Percentiles rank a stretch among this genome's conserved stretches.
These are phyloP conservation scores for Syrrhaptes paradoxus DNA, from an alignment of 2,113 vertebrate genomes.

Conservation along the genomic window DNA sequence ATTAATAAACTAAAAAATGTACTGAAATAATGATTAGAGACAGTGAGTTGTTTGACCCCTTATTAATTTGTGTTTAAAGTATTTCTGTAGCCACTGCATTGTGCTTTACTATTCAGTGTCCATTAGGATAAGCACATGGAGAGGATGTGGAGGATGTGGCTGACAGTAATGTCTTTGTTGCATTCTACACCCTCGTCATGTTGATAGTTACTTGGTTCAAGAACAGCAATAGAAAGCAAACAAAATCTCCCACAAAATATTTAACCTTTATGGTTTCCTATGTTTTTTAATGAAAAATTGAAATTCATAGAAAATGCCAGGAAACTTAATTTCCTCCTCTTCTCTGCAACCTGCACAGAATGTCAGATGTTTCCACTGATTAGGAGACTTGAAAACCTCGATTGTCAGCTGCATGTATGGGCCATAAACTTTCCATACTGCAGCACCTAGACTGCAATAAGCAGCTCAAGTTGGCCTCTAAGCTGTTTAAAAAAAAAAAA, in stretches of 20 bases:
- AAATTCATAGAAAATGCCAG: neutral
- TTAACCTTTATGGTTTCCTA: neutral
- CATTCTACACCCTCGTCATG: neutral
- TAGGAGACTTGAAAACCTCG: neutral
- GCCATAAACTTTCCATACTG: neutral
- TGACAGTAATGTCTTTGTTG: neutral
- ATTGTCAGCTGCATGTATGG: neutral
- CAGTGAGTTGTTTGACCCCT: neutral
- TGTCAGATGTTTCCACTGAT: neutral
- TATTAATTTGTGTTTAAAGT: neutral
- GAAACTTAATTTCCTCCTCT: neutral
- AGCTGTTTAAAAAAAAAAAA: neutral
- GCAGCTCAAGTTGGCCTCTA: neutral
- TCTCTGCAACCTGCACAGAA: neutral
- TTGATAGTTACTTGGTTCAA: neutral
- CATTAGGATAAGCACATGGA: neutral
- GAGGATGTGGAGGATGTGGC: slow-evolving; percentile 26
- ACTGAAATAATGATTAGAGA: neutral
- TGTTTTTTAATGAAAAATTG: neutral
- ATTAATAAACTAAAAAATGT: neutral
- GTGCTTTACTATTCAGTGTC: neutral
- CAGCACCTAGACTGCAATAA: neutral
- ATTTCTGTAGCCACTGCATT: neutral
- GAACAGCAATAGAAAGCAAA: neutral
- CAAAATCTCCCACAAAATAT: neutral